Evolutionary conservation across 2,888 invertebrate genomes (phyloP), one percentile per base, ranked within the genome.

Genomic region (Tuberolachnus salignus): DNA sequence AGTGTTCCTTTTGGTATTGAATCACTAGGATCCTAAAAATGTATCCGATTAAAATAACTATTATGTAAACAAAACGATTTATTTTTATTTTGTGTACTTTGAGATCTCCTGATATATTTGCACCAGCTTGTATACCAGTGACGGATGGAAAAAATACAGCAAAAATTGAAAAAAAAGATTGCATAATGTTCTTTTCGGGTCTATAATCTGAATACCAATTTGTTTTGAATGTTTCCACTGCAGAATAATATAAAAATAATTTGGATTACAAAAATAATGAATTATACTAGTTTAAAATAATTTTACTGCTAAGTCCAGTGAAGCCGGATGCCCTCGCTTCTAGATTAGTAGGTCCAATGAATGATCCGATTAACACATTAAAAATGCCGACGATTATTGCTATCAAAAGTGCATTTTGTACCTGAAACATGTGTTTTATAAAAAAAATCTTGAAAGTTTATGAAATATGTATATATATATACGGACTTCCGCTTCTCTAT

Each of bases 91-190:
- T 16, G 10, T n/a, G 16, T 69, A 95, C 97, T 89, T 94, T 90
- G 80, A 98, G 89, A 86, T 98, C 98, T 16, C 97, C 97, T 85
- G 97, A 96, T 98, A 98, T 98, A 85, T 98, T 98, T 83, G 98
- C 97, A 49, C 98, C 98, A 9, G 98, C 95, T 82, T 98, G 87
- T 82, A 98, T 94, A 19, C 98, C 98, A 66, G 98, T 97, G 42
- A 98, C 94, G 0, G 98, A 97, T 16, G 98, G 97, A 85, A 98
- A 98, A 86, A 98, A 98, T 2, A 98, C 94, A 46, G 98, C 98
- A 86, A 98, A 97, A 57, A 97, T 95, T 71, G 75, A 16, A 64
- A 81, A 81, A 87, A 98, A 97, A 82, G 91, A 89, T 84, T 97
- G 93, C 57, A 91, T 85, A 14, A 88, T 83, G 0, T 88, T 88